These are phyloP conservation scores for Eilema depressum DNA, from an alignment of 2,888 invertebrate genomes.

Conservation along the genomic window DNA sequence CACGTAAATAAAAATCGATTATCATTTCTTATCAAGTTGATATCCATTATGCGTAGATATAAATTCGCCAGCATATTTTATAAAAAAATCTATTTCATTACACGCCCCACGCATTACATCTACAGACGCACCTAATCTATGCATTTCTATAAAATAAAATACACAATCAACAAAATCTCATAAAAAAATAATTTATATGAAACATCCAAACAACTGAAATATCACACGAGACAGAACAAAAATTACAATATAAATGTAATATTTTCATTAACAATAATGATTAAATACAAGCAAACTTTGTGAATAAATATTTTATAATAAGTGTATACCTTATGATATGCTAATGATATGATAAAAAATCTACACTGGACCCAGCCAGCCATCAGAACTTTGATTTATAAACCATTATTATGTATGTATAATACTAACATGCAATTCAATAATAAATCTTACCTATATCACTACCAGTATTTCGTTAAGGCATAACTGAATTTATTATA, in stretches of 20 bases:
- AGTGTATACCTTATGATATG: conserved; percentile 80
- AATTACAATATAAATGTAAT: conserved; percentile 19
- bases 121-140: conserved; percentile 39
- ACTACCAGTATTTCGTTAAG: conserved; percentile 83
- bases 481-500: conserved; percentile 82
- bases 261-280: conserved; percentile 27
- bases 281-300: conserved; percentile 56
- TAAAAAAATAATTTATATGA: conserved; percentile 28
- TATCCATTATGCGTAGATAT: conserved; percentile 51
- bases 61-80: conserved; percentile 52
- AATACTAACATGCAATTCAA: conserved; percentile 77
- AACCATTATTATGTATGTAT: conserved; percentile 64
- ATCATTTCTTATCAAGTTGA: conserved; percentile 40
- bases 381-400: conserved; percentile 61
- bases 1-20: conserved; percentile 39
- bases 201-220: conserved; percentile 38
- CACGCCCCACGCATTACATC: conserved; percentile 33
- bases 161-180: conserved; percentile 26
- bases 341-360: conserved; percentile 86
- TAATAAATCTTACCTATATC: conserved; percentile 75
- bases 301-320: conserved; percentile 63
- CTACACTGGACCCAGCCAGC: conserved; percentile 82
- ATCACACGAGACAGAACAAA: conserved; percentile 34
- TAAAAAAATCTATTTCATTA: conserved; percentile 38
- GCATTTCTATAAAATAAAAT: conserved; percentile 31